Conservation (phyloP, 2,888 invertebrate species). For the Pachliopta kotzebuea region DNA sequence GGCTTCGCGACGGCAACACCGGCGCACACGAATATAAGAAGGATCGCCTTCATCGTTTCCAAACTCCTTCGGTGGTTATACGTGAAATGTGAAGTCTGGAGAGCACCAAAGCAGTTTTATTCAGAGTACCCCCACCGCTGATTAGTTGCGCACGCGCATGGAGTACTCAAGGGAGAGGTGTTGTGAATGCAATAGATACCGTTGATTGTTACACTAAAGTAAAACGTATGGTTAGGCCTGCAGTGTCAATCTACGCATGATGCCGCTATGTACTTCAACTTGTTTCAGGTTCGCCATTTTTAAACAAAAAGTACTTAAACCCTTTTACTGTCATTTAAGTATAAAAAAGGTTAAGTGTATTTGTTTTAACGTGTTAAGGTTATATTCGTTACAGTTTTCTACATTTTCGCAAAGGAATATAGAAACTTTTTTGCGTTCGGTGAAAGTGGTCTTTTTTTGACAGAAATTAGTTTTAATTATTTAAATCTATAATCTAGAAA, state of each 20-base stretch:
- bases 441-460: slow-evolving; percentile 6
- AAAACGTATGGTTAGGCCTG: slow-evolving; percentile 14
- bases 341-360: too few relatives aligned
- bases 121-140: slow-evolving; percentile 62
- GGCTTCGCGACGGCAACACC: slow-evolving; percentile 72
- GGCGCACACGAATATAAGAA: slow-evolving; percentile 72
- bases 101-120: slow-evolving; percentile 67
- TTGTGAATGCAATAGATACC: slow-evolving; percentile 36
- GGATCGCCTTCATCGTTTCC: slow-evolving; percentile 68
- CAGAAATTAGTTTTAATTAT: slow-evolving; percentile 10
- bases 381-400: slow-evolving; percentile 12
- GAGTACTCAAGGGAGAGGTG: slow-evolving; percentile 29
- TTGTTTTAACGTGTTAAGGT: slow-evolving; percentile 4
- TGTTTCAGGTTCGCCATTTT: too few relatives aligned
- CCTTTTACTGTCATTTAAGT: too few relatives aligned
- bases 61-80: slow-evolving; percentile 46
- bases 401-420: neutral
- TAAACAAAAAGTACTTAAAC: too few relatives aligned
- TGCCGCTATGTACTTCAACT: neutral
- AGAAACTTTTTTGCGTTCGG: neutral
- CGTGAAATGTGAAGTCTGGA: slow-evolving; percentile 65
- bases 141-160: slow-evolving; percentile 37
- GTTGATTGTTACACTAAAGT: slow-evolving; percentile 25
- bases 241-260: slow-evolving; percentile 25
- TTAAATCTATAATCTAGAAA: slow-evolving; percentile 14